Base-by-base conservation (phyloP, 2,888 invertebrate genomes). In the Polydrusus tereticollis region DNA sequence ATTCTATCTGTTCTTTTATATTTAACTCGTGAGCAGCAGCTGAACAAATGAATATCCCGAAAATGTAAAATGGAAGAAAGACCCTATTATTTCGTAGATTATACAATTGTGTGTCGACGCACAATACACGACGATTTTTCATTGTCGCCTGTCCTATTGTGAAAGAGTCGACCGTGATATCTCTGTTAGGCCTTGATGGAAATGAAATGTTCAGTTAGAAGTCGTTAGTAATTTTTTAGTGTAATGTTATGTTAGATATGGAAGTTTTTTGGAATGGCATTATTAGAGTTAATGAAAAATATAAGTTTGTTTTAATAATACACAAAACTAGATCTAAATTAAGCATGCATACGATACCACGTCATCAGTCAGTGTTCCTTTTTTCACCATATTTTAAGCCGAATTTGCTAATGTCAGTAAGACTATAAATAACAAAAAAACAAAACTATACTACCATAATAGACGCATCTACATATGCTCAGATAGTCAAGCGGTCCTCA, bases 51-150 rank as follows among this genome's bases (percentile, higher is more conserved):
- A 82, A 83, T 82, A 79, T 80, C 81, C 70, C 55, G 62, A 78
- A 81, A 82, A 81, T 81, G 82, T 82, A 83, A 83, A 84, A 84
- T 83, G 83, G 82, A 79, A 83, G 82, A 82, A 80, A 78, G 81
- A 76, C 78, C 78, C 83, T 80, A 83, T 83, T 83, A 82, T 83
- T 79, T 79, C 77, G 78, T 80, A 82, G 83, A 84, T 84, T 84
- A 84, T 84, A 83, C 84, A 84, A 75, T 85, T 84, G 84, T 84
- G 79, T 79, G 83, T 81, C 81, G 83, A 82, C 82, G 76, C 80
- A 84, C 83, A 83, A 83, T 84, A 83, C 82, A 81, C 80, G 78
- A 80, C 78, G 79, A 84, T 85, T 81, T 82, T 83, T 84, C 82
- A 81, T 80, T 82, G 83, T 84, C 84, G 78, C 77, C 75, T 77